phyloP scores from a whole-genome alignment of 2,888 invertebrate genomes.

The Bruchidius siliquastri region DNA sequence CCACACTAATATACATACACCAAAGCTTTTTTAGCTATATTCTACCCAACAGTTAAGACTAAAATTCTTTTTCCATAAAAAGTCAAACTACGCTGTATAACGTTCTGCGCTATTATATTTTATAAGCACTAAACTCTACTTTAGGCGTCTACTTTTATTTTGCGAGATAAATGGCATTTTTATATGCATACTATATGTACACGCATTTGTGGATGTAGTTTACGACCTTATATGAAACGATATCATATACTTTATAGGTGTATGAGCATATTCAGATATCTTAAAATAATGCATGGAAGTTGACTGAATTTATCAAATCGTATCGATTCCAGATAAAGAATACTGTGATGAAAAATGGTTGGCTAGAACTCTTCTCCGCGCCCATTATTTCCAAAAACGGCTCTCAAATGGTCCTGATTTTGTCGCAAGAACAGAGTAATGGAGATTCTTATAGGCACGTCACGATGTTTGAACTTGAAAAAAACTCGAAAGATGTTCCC shows the following conservation, averaged over 20 bases:
- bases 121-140: too few species aligned
- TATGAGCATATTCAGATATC: too few species aligned
- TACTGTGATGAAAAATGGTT: slow-evolving; percentile 56
- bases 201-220: not conserved
- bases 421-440: slow-evolving; percentile 62
- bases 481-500: slow-evolving; percentile 40
- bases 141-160: slow-evolving; percentile 10
- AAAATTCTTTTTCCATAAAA: too few species aligned
- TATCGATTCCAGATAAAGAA: slow-evolving; percentile 48
- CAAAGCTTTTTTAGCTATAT: too few species aligned
- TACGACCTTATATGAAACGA: slow-evolving; percentile 17
- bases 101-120: too few species aligned
- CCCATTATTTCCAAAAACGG: slow-evolving; percentile 67
- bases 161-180: not conserved
- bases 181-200: not conserved
- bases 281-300: too few species aligned
- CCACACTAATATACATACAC: too few species aligned
- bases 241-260: not conserved
- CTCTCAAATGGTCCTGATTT: slow-evolving; percentile 64
- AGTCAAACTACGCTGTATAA: too few species aligned
- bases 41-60: too few species aligned
- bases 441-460: slow-evolving; percentile 63
- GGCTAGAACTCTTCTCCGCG: slow-evolving; percentile 74
- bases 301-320: not conserved
- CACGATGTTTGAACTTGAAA: slow-evolving; percentile 50